Evolutionary conservation across 2,797 vertebrate genomes (phyloP).

Genomic region (Cuculus canorus): DNA sequence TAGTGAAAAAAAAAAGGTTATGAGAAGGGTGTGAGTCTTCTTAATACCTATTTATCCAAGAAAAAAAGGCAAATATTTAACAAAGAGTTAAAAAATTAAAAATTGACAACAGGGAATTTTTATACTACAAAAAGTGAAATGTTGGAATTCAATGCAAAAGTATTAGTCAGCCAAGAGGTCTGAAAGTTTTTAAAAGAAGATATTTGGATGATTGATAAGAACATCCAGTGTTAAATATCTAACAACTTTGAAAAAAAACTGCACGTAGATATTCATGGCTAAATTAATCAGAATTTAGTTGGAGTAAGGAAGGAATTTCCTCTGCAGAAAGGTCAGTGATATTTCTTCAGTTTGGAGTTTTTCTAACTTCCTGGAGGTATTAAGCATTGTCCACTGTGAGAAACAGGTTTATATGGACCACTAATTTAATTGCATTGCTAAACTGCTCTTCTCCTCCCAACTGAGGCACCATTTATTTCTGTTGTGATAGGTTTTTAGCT

Average conservation of each 20-base stretch:
- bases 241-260: neutral
- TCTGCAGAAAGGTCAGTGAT: neutral
- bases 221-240: neutral
- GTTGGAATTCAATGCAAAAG: neutral
- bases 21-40: neutral
- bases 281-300: neutral
- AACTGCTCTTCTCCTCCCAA: neutral
- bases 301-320: neutral
- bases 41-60: neutral
- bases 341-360: neutral
- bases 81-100: neutral
- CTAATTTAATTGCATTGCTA: neutral
- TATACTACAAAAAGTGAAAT: neutral
- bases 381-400: fast-evolving
- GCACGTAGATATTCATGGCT: neutral
- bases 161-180: neutral
- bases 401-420: neutral
- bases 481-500: neutral
- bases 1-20: neutral
- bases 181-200: neutral
- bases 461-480: neutral
- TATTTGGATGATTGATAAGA: neutral
- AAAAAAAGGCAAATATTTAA: neutral
- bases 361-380: neutral
- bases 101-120: neutral